phyloP scores from a whole-genome alignment of 2,113 vertebrate genomes.

The Onychostoma macrolepis region DNA sequence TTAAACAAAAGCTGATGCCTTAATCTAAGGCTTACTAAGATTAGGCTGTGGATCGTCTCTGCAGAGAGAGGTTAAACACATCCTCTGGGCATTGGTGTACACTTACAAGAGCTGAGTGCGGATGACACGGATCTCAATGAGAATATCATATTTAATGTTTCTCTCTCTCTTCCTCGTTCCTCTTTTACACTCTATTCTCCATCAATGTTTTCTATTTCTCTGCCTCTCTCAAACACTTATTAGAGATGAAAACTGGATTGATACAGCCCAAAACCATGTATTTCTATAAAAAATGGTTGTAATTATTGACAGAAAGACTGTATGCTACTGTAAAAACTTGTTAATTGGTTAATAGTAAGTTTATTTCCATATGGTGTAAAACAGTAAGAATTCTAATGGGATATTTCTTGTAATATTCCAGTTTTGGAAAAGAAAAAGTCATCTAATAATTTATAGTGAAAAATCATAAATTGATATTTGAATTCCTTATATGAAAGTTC shows the following conservation, averaged over 20 bases:
- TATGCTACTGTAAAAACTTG: background rate
- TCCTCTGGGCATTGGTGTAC: slow-evolving; percentile 7
- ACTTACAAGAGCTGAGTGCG: slow-evolving; percentile 14
- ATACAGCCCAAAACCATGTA: background rate
- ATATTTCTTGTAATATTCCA: background rate
- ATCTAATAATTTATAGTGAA: background rate
- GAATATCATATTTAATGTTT: background rate
- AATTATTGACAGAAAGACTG: background rate
- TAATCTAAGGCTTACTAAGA: slow-evolving; percentile 39
- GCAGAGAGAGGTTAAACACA: slow-evolving; percentile 34
- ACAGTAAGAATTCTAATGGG: background rate
- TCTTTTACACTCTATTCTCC: background rate
- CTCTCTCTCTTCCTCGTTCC: background rate
- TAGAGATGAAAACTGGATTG: background rate
- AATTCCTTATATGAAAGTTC: background rate
- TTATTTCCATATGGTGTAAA: background rate
- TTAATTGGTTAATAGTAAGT: background rate
- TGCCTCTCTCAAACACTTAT: background rate
- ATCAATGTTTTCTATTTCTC: background rate
- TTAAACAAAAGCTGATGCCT: slow-evolving; percentile 36
- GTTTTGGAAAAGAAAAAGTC: background rate
- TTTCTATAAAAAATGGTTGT: no score
- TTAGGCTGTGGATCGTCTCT: slow-evolving; percentile 27
- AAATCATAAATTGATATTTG: background rate
- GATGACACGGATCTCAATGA: slow-evolving; percentile 8